Conservation (phyloP, 2,113 vertebrate species). For the Lutjanus erythropterus region DNA sequence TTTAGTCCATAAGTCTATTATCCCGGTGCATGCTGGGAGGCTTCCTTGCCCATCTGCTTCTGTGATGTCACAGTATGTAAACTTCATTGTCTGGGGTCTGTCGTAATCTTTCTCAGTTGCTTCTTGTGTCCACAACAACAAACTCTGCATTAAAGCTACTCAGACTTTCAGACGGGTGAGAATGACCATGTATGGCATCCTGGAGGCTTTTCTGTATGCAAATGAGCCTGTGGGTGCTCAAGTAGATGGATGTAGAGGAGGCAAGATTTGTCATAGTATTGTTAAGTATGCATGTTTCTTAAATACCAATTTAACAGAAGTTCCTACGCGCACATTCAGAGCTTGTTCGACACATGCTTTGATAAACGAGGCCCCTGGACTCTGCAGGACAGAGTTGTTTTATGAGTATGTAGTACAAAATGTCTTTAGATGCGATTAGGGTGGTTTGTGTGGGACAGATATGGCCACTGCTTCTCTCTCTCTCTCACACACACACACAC, state of each 20-base stretch:
- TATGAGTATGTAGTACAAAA: not conserved
- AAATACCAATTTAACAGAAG: not conserved
- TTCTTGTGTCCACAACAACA: not conserved
- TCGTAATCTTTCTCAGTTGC: not conserved
- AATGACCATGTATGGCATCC: not conserved
- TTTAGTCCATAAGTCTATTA: not conserved
- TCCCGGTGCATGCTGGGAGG: not conserved
- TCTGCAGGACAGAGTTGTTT: constrained; percentile 12
- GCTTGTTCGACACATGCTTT: not conserved
- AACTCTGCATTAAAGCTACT: not conserved
- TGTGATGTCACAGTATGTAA: not conserved
- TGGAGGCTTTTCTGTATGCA: not conserved
- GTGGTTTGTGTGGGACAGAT: constrained; percentile 30
- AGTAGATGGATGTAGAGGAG: not conserved
- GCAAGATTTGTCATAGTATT: not conserved
- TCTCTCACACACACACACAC: not conserved
- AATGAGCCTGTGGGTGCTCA: not conserved
- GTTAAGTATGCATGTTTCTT: not conserved
- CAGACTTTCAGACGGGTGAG: not conserved
- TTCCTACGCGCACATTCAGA: not conserved
- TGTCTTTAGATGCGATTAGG: constrained; percentile 39
- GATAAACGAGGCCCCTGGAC: constrained; percentile 1
- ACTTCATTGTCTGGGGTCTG: not conserved
- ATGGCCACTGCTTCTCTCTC: not conserved
- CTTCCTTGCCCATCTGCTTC: not conserved